Conservation (phyloP, 1,140 invertebrate genomes). For the Copidosoma floridanum region DNA sequence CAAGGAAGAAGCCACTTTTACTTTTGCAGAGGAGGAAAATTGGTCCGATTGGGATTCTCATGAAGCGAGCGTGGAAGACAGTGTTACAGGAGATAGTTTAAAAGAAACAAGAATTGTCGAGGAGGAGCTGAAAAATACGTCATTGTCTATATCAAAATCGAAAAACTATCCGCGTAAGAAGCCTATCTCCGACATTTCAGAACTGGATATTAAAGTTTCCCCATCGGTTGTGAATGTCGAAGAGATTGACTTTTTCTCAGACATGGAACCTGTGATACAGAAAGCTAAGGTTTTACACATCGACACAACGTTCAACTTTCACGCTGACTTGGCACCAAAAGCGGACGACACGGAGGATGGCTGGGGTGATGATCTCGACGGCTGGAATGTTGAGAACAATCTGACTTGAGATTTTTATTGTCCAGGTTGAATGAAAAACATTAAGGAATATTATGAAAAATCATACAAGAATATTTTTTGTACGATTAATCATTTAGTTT, state of each 20-base stretch:
- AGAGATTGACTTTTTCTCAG: conserved; percentile 73
- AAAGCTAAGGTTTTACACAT: conserved; percentile 54
- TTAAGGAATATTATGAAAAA: too few relatives aligned
- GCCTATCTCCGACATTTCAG: conserved; percentile 64
- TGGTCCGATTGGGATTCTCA: conserved; percentile 78
- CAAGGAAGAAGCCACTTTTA: conserved; percentile 58
- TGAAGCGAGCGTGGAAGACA: conserved; percentile 46
- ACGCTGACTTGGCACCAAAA: not conserved
- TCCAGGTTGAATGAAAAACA: too few relatives aligned
- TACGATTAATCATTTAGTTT: too few relatives aligned
- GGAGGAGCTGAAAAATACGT: not conserved
- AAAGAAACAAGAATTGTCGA: not conserved
- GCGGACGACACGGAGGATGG: conserved; percentile 10
- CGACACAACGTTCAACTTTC: not conserved
- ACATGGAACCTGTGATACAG: conserved; percentile 80
- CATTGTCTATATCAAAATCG: not conserved
- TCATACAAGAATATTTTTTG: too few relatives aligned
- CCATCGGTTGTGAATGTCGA: conserved; percentile 47
- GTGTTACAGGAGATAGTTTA: too few relatives aligned
- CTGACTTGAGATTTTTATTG: too few relatives aligned
- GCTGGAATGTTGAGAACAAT: conserved; percentile 5
- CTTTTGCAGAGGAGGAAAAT: conserved; percentile 52
- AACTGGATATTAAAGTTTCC: conserved; percentile 74
- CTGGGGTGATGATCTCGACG: conserved; percentile 12
- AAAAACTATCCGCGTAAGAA: conserved; percentile 45